Base-by-base conservation (phyloP, 2,888 invertebrate genomes). In the Apeira syringaria region DNA sequence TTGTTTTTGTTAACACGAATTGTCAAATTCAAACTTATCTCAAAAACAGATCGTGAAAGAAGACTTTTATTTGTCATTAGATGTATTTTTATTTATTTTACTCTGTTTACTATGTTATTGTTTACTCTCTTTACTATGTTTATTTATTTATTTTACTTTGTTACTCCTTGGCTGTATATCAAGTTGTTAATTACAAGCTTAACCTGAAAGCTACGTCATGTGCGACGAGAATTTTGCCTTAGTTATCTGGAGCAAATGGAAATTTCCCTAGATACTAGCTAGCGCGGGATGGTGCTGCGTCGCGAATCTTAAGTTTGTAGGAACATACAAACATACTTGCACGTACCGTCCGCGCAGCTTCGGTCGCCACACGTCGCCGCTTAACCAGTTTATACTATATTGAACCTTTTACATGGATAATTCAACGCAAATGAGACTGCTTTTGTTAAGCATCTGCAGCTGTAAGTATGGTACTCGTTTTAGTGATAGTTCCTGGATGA, bases 231-330 rank as follows among this genome's bases (percentile, higher is more conserved):
- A 77, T 79, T 79, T 74, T 64, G 70, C 72, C 62, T 61, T 67
- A 68, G 73, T 77, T 78, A 77, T 75, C 72, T 74, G 55, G 55
- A 63, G 59, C 63, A 66, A 61, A 69, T 74, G 74, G 66, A 74
- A 75, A 78, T 77, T 74, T 68, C 71, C 61, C 57, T n/a, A n/a
- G 56, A 53, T 55, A 63, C 43, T 44, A 38, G 39, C 36, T 42
- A 30, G 37, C 41, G 47, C 38, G 34, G 50, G 41, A 38, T 49
- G 41, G 48, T 36, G 61, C 44, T 46, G 59, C 63, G 60, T 56
- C 48, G 59, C 64, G 69, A 73, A 76, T 75, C 74, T 75, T 79
- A 76, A 80, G 75, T 80, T 76, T 63, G 63, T 56, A 62, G 66
- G 59, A 76, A 76, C 79, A 78, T 76, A 69, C 68, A 77, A 79